These are phyloP conservation scores for Tridacna gigas DNA, from an alignment of 2,888 invertebrate genomes.

Conservation along the genomic window DNA sequence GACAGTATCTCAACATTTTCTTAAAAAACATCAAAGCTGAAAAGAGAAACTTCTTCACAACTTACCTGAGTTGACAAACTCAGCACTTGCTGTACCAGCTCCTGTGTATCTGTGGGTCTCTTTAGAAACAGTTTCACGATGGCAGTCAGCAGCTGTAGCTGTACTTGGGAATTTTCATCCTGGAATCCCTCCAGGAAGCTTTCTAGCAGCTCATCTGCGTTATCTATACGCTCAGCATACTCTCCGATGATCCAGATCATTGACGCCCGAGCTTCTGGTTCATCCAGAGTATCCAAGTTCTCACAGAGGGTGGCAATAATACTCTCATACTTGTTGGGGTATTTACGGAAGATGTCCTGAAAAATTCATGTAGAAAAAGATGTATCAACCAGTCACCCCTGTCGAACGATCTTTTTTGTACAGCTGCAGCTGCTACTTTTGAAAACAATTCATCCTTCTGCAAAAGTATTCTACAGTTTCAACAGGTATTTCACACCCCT, in stretches of 20 bases:
- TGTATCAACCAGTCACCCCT: too few species aligned
- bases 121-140: slow-evolving; percentile 99
- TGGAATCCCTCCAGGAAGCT: slow-evolving; percentile 99
- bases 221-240: slow-evolving; percentile 99
- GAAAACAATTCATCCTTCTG: too few species aligned
- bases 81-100: slow-evolving; percentile 95
- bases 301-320: slow-evolving; percentile 99
- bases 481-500: too few species aligned
- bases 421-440: too few species aligned
- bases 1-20: too few species aligned
- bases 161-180: slow-evolving; percentile 86
- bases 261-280: slow-evolving; percentile 98
- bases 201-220: slow-evolving; percentile 98
- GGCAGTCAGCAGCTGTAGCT: slow-evolving; percentile 97
- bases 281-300: slow-evolving; percentile 98
- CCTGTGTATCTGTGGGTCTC: slow-evolving; percentile 98
- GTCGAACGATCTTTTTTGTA: too few species aligned
- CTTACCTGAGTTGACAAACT: slow-evolving; percentile 86
- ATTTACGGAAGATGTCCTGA: slow-evolving; percentile 89
- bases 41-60: background rate
- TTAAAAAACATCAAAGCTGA: too few species aligned
- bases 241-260: slow-evolving; percentile 97
- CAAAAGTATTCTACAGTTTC: too few species aligned
- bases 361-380: slow-evolving; percentile 12
- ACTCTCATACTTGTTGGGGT: slow-evolving; percentile 99